phyloP scores from a whole-genome alignment of 2,797 vertebrate species.

The Adelosebastes latens region DNA sequence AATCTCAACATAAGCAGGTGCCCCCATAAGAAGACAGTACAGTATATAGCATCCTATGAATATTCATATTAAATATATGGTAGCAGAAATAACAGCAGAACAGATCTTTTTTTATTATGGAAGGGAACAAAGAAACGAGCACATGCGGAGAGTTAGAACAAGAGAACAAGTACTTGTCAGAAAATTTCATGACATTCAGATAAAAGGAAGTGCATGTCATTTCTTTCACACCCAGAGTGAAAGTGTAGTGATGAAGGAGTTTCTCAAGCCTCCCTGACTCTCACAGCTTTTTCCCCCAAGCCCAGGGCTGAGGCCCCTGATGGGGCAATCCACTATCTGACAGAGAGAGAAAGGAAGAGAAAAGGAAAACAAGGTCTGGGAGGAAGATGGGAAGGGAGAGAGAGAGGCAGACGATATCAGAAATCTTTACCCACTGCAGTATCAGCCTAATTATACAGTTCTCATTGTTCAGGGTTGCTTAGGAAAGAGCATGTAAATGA shows the following conservation, averaged over 20 bases:
- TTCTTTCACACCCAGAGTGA: conserved; percentile 58
- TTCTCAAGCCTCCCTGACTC: conserved; percentile 65
- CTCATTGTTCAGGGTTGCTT: conserved; percentile 17
- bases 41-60: conserved; percentile 14
- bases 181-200: conserved; percentile 58
- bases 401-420: conserved; percentile 53
- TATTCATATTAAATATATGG: conserved; percentile 43
- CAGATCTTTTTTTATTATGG: neutral
- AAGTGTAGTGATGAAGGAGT: conserved; percentile 60
- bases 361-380: conserved; percentile 48
- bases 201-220: conserved; percentile 67
- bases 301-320: conserved; percentile 55
- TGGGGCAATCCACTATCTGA: conserved; percentile 65
- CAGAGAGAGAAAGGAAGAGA: conserved; percentile 36
- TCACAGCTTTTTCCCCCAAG: conserved; percentile 59
- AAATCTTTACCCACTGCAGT: conserved; percentile 59
- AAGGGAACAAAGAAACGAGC: conserved; percentile 35
- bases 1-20: conserved; percentile 21
- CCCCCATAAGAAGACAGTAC: conserved; percentile 22
- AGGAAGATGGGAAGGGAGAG: conserved; percentile 39
- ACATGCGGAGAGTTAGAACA: conserved; percentile 1
- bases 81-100: conserved; percentile 6
- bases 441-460: conserved; percentile 53
- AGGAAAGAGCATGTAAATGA: conserved; percentile 22
- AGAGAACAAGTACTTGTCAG: conserved; percentile 10